phyloP scores from a whole-genome alignment of 2,113 vertebrate genomes.

The Perca flavescens region DNA sequence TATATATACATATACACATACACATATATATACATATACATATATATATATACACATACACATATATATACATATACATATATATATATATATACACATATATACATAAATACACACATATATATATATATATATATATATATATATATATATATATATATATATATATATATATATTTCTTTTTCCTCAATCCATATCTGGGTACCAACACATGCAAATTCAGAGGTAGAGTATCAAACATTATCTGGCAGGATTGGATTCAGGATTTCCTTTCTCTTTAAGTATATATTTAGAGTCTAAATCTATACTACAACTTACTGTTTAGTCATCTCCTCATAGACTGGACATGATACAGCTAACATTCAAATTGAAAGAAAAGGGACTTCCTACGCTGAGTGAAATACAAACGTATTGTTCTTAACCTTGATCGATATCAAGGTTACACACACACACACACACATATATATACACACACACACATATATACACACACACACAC shows the following conservation, averaged over 20 bases:
- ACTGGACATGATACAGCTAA: not conserved
- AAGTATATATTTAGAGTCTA: not conserved
- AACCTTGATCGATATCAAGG: not conserved
- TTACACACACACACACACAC: too few relatives aligned
- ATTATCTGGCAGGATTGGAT: not conserved
- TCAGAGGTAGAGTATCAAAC: not conserved
- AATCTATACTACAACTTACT: not conserved
- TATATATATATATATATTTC: too few relatives aligned
- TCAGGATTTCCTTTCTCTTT: not conserved
- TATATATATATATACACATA: too few relatives aligned
- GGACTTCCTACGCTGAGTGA: not conserved
- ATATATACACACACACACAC: too few relatives aligned
- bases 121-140: too few relatives aligned
- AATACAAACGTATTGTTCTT: not conserved
- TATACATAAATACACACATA: too few relatives aligned
- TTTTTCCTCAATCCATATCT: not conserved
- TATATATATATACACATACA: too few relatives aligned
- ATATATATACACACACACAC: too few relatives aligned
- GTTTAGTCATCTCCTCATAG: not conserved
- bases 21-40: too few relatives aligned
- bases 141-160: too few relatives aligned
- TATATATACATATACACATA: too few relatives aligned
- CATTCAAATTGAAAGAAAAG: not conserved
- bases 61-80: too few relatives aligned
- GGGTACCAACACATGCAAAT: not conserved